phyloP scores from a whole-genome alignment of 2,888 invertebrate genomes.

The Monochamus alternatus region DNA sequence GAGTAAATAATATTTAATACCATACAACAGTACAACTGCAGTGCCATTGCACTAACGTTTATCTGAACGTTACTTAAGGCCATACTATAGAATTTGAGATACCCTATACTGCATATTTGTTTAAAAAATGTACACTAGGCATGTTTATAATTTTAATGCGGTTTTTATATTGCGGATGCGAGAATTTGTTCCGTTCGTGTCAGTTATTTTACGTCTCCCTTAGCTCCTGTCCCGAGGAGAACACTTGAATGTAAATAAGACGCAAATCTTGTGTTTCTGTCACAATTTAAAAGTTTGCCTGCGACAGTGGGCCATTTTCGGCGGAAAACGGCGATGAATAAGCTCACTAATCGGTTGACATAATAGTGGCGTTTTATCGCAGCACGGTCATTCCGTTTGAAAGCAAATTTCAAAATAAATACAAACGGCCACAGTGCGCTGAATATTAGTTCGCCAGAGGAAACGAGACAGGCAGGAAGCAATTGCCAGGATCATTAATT shows the following conservation, averaged over 20 bases:
- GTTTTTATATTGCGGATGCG: neutral
- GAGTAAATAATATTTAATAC: no score
- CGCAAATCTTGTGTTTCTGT: conserved; percentile 29
- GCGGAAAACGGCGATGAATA: neutral
- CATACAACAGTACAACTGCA: no score
- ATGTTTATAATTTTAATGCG: no score
- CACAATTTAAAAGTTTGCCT: conserved; percentile 22
- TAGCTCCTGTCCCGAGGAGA: conserved; percentile 2
- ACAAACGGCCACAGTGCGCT: conserved; percentile 63
- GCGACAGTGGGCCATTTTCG: neutral
- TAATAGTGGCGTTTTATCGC: conserved; percentile 65
- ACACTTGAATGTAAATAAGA: conserved; percentile 30
- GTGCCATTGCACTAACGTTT: no score
- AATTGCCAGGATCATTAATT: conserved; percentile 71
- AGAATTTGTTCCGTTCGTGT: conserved; percentile 20
- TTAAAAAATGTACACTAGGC: no score
- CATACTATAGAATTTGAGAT: no score
- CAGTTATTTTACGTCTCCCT: conserved; percentile 20
- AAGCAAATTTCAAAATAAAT: conserved; percentile 70
- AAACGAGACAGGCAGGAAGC: conserved; percentile 68
- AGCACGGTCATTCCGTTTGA: conserved; percentile 64
- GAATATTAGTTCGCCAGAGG: conserved; percentile 67
- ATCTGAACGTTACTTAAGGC: no score
- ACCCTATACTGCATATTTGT: no score
- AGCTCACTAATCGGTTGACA: conserved; percentile 16